phyloP scores from a whole-genome alignment of 2,888 invertebrate species.

The Eupithecia abbreviata region DNA sequence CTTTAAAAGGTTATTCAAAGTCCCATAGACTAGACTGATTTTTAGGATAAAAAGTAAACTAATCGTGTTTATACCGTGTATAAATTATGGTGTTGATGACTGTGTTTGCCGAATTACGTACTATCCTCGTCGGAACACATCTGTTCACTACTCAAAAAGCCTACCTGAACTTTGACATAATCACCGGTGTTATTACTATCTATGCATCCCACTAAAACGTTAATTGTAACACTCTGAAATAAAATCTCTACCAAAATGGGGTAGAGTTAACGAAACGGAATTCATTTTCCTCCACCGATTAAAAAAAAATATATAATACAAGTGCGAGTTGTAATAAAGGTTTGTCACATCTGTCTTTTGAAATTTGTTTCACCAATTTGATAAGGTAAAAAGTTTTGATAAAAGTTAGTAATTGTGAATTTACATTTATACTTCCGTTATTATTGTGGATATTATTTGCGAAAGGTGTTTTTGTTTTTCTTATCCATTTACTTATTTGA shows the following conservation, averaged over 20 bases:
- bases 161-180: not conserved
- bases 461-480: not conserved
- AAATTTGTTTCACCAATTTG: not conserved
- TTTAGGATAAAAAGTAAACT: too few relatives aligned
- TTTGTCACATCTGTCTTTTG: not conserved
- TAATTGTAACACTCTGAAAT: too few relatives aligned
- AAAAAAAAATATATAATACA: not conserved
- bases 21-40: too few relatives aligned
- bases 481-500: not conserved
- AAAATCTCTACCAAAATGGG: too few relatives aligned
- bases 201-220: too few relatives aligned
- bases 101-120: not conserved
- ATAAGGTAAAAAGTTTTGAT: slow-evolving; percentile 1
- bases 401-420: not conserved
- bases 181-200: too few relatives aligned
- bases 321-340: not conserved
- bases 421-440: not conserved
- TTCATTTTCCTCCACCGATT: not conserved
- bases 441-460: not conserved
- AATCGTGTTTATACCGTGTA: too few relatives aligned
- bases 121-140: not conserved
- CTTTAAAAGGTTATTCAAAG: too few relatives aligned
- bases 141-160: not conserved
- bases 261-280: not conserved
- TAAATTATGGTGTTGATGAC: too few relatives aligned